Conservation (phyloP, 1,140 invertebrate genomes). For the Drosophila orena region DNA sequence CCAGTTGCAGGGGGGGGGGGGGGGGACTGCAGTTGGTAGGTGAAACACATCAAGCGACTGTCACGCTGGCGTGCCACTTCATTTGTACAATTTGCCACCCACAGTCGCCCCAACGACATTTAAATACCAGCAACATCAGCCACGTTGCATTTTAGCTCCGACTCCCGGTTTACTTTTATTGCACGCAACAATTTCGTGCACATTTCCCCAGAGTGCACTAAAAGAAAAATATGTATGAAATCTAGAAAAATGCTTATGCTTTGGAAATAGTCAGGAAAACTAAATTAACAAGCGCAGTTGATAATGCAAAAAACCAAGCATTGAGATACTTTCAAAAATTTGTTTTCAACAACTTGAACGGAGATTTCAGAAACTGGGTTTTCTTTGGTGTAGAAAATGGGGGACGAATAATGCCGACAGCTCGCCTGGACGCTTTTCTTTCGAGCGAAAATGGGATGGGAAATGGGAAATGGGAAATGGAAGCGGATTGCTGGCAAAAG, state of each 20-base stretch:
- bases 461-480: not conserved
- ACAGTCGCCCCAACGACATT: constrained; percentile 15
- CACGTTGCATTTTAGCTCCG: constrained; percentile 27
- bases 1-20: constrained; percentile 1
- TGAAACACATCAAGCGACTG: constrained; percentile 47
- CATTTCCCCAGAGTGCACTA: constrained; percentile 17
- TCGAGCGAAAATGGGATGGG: not conserved
- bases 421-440: constrained; percentile 9
- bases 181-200: constrained; percentile 39
- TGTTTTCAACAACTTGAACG: no score
- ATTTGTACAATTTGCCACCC: constrained; percentile 42
- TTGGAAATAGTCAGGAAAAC: not conserved
- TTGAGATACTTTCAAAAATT: no score
- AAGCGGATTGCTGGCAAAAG: no score
- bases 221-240: not conserved
- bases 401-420: constrained; percentile 5
- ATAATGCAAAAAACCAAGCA: no score
- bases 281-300: not conserved
- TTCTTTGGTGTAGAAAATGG: constrained; percentile 7
- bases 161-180: constrained; percentile 38
- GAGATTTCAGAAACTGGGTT: not conserved
- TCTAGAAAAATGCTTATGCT: not conserved
- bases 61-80: constrained; percentile 59
- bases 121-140: constrained; percentile 34
- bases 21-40: constrained; percentile 8